These are phyloP conservation scores for Zhuqinia jingwanae DNA, from an alignment of 2,888 invertebrate species.

Conservation along the genomic window DNA sequence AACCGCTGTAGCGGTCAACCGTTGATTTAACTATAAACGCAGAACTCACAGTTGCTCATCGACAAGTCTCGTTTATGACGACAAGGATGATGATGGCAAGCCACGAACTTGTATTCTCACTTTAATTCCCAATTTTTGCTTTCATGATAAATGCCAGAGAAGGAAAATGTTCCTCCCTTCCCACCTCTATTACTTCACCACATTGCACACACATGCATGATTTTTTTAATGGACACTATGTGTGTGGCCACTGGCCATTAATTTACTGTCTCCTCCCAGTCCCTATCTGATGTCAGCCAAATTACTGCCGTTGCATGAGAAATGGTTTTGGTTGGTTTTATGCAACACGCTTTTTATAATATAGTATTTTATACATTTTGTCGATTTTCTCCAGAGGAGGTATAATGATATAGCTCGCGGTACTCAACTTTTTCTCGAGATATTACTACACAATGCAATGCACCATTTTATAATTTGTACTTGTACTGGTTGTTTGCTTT, in stretches of 20 bases:
- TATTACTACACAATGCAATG: too few relatives aligned
- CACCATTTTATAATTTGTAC: background rate
- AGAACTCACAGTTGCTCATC: constrained; percentile 5
- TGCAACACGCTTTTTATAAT: constrained; percentile 36
- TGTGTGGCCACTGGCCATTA: constrained; percentile 75
- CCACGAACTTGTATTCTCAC: constrained; percentile 33
- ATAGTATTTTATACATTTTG: background rate
- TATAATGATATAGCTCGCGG: too few relatives aligned
- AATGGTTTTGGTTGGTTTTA: constrained; percentile 31
- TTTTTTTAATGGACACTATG: constrained; percentile 46
- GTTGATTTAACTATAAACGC: background rate
- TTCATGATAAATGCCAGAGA: constrained; percentile 34
- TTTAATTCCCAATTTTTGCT: constrained; percentile 51
- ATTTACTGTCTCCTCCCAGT: constrained; percentile 73
- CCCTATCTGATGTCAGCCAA: constrained; percentile 71
- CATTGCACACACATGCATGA: background rate
- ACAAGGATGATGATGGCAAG: background rate
- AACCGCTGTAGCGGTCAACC: background rate
- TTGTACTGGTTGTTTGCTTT: constrained; percentile 16
- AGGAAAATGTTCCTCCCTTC: constrained; percentile 11
- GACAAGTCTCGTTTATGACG: background rate
- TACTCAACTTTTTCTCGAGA: too few relatives aligned
- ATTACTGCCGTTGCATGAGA: constrained; percentile 68
- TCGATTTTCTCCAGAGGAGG: constrained; percentile 32
- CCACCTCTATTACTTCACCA: too few relatives aligned